These are phyloP conservation scores for Sigmodon hispidus DNA, from an alignment of 2,113 vertebrate genomes.

Conservation along the genomic window DNA sequence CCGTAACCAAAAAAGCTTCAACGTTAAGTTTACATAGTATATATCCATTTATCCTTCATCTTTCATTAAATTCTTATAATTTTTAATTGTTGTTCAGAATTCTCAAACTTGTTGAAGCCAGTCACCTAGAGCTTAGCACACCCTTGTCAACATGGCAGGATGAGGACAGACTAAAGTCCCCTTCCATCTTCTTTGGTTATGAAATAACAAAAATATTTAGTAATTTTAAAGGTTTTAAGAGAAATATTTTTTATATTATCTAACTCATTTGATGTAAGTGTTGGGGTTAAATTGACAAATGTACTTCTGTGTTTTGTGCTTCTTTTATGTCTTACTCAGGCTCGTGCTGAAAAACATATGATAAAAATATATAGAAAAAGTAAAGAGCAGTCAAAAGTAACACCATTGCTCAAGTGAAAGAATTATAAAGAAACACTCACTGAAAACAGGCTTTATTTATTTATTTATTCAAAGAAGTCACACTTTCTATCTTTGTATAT, in stretches of 20 bases:
- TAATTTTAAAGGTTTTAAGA: not conserved
- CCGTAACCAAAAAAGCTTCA: not conserved
- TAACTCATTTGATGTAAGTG: not conserved
- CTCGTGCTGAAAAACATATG: not conserved
- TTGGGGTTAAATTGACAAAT: not conserved
- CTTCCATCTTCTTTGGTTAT: not conserved
- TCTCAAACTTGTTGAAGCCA: not conserved
- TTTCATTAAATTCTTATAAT: not conserved
- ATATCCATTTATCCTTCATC: not conserved
- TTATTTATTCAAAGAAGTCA: too few species aligned
- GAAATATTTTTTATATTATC: not conserved
- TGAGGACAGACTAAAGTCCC: not conserved
- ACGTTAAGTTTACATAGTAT: not conserved
- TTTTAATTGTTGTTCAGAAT: not conserved
- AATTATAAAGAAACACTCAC: not conserved
- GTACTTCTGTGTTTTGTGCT: not conserved
- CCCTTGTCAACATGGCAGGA: rapidly evolving
- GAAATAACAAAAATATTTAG: slow-evolving; percentile 7
- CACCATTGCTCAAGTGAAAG: not conserved
- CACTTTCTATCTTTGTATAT: too few species aligned
- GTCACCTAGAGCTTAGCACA: not conserved
- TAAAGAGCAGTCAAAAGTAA: not conserved
- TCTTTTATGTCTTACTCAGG: not conserved
- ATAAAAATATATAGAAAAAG: not conserved
- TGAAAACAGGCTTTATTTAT: not conserved